Evolutionary conservation across 2,797 vertebrate species (phyloP).

Genomic region (Oryzias sinensis): DNA sequence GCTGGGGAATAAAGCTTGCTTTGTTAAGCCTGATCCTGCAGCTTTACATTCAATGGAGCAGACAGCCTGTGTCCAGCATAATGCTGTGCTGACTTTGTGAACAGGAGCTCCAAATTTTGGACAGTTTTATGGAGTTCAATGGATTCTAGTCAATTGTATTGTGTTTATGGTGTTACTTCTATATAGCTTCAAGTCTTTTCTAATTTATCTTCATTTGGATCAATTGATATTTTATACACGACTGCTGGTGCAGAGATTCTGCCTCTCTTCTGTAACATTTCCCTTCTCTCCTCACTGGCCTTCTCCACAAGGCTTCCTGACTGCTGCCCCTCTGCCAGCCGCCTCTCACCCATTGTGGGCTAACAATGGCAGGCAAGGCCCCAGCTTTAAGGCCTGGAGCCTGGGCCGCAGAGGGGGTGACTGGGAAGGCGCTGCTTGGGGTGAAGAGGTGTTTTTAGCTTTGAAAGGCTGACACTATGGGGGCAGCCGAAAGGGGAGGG

Average conservation of each 20-base stretch:
- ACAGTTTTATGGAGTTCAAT: slow-evolving; percentile 5
- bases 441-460: slow-evolving; percentile 33
- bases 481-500: slow-evolving; percentile 55
- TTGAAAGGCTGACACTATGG: slow-evolving; percentile 63
- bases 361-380: slow-evolving; percentile 79
- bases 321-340: slow-evolving; percentile 75
- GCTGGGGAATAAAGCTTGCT: slow-evolving; percentile 42
- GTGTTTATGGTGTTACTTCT: background rate
- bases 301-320: slow-evolving; percentile 67
- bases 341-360: slow-evolving; percentile 73
- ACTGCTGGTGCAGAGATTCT: background rate
- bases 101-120: slow-evolving; percentile 6
- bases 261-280: background rate
- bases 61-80: slow-evolving; percentile 29
- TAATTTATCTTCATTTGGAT: slow-evolving; percentile 10
- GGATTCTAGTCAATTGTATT: background rate
- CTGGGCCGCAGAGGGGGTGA: slow-evolving; percentile 42
- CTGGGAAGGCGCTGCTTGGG: slow-evolving; percentile 27
- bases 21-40: slow-evolving; percentile 43
- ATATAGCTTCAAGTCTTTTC: background rate
- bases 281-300: slow-evolving; percentile 24
- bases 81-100: slow-evolving; percentile 27
- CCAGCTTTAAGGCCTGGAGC: slow-evolving; percentile 76
- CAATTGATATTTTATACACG: slow-evolving; percentile 8
- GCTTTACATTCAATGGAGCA: slow-evolving; percentile 41